Evolutionary conservation across 2,113 vertebrate species (phyloP).

Genomic region (Vulpes ferrilata): DNA sequence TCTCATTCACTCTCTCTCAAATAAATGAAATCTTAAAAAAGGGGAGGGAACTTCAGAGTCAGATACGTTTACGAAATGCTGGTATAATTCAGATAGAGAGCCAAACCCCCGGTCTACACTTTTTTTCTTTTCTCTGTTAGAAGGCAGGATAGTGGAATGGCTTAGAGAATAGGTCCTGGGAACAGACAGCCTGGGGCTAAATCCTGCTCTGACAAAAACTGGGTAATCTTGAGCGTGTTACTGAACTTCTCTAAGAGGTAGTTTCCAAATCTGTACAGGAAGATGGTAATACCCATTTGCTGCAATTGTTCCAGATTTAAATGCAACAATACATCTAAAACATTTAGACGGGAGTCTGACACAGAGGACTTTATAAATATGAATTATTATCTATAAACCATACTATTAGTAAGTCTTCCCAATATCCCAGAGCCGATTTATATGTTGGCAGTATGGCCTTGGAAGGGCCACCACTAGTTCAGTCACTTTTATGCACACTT

Average conservation of each 20-base stretch:
- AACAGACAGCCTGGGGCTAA: neutral
- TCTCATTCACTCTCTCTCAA: too few relatives aligned
- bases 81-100: neutral
- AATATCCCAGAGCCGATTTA: neutral
- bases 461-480: neutral
- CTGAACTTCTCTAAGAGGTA: slow-evolving; percentile 28
- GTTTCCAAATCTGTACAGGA: neutral
- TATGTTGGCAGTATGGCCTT: neutral
- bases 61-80: slow-evolving; percentile 11
- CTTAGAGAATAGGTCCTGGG: neutral
- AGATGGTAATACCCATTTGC: neutral
- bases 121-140: slow-evolving; percentile 39
- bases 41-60: neutral
- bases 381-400: slow-evolving; percentile 1
- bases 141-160: neutral
- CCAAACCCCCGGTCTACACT: neutral
- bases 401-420: neutral
- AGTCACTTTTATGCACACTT: neutral
- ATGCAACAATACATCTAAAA: slow-evolving; percentile 39
- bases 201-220: neutral
- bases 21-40: too few relatives aligned
- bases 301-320: neutral
- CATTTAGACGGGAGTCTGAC: neutral
- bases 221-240: slow-evolving; percentile 4
- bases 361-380: neutral